A percentile compares a stretch with the other conserved stretches of the same genome.
Evolutionary conservation across 2,888 invertebrate genomes (phyloP).

Genomic region (Sinopyrophorus schimmeli): DNA sequence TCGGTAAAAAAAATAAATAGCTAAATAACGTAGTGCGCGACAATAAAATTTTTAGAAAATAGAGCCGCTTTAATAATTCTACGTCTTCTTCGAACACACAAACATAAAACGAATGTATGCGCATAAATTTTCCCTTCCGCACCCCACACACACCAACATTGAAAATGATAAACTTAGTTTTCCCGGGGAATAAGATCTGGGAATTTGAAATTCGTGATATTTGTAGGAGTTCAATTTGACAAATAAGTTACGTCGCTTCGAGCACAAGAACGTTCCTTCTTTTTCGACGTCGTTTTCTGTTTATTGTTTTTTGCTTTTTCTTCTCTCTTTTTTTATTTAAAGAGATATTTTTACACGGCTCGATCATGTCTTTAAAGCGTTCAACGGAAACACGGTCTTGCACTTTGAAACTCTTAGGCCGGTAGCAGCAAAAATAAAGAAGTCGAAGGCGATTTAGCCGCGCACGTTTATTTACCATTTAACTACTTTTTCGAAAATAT

Average conservation of each 20-base stretch:
- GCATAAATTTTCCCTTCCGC: constrained; percentile 33
- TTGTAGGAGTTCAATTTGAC: constrained; percentile 36
- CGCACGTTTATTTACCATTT: constrained; percentile 7
- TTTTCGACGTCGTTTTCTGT: not conserved
- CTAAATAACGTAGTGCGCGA: too few species aligned
- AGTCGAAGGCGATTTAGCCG: not conserved
- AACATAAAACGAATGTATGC: constrained; percentile 31
- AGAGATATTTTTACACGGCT: constrained; percentile 35
- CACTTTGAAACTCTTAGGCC: constrained; percentile 32
- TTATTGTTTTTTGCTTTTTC: constrained; percentile 1
- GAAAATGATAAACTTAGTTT: constrained; percentile 34
- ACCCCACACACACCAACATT: constrained; percentile 5
- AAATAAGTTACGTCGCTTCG: constrained; percentile 33
- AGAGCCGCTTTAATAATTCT: constrained; percentile 22
- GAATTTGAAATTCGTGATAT: constrained; percentile 29
- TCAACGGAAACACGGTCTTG: constrained; percentile 38
- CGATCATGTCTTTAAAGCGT: constrained; percentile 13
- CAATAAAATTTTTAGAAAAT: constrained; percentile 28
- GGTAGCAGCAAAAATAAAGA: constrained; percentile 13
- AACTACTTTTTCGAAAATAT: too few species aligned
- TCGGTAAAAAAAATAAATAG: too few species aligned
- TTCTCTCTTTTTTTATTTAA: constrained; percentile 16
- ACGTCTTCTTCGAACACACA: constrained; percentile 18
- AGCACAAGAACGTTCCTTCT: not conserved
- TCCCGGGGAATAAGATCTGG: constrained; percentile 26